Evolutionary conservation across 2,888 invertebrate genomes (phyloP).

Genomic region (Psylliodes chrysocephalus): DNA sequence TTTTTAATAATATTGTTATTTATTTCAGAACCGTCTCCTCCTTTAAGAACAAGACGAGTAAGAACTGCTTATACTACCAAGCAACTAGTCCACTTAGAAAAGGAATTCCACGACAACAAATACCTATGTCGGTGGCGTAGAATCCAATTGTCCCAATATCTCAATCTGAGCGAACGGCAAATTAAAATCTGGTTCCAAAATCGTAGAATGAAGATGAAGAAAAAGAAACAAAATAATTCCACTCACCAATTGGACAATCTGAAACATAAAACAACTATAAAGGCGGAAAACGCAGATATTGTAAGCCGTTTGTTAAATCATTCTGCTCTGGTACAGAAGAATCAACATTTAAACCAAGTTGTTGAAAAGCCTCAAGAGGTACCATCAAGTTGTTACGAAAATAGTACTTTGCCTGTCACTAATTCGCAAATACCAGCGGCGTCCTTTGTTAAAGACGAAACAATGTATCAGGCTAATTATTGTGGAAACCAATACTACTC

Average conservation of each 20-base stretch:
- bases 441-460: not conserved
- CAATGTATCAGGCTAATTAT: not conserved
- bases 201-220: no score
- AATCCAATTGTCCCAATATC: no score
- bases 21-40: not conserved
- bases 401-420: not conserved
- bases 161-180: no score
- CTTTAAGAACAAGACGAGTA: conserved; percentile 61
- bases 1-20: no score
- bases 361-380: not conserved
- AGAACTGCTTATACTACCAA: no score
- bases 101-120: no score
- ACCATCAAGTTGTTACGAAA: not conserved
- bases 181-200: no score
- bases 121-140: no score
- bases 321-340: conserved; percentile 46
- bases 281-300: conserved; percentile 55
- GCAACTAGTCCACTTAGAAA: no score
- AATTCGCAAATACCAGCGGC: not conserved
- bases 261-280: conserved; percentile 13
- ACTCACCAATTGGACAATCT: not conserved
- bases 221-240: conserved; percentile 57
- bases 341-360: not conserved
- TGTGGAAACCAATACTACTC: not conserved
- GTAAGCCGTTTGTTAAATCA: conserved; percentile 61